A percentile compares a stretch with the other conserved stretches of the same genome.
Conservation (phyloP, 2,113 vertebrate species). For the Clarias gariepinus region DNA sequence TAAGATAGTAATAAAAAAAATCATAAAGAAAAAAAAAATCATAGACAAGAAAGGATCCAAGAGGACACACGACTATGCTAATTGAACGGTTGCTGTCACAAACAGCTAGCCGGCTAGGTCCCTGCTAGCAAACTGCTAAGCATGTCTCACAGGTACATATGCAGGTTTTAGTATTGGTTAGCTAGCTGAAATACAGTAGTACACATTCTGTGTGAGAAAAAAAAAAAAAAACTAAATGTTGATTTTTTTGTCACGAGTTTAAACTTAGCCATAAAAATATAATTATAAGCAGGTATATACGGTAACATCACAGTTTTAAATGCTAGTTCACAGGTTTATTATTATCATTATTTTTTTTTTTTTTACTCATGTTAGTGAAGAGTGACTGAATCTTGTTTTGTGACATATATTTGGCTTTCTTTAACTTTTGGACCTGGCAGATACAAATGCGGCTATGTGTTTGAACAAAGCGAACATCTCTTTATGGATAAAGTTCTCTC, state of each 20-base stretch:
- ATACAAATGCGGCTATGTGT: neutral
- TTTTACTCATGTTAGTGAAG: neutral
- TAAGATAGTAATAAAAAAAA: too few species aligned
- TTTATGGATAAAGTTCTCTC: conserved; percentile 28
- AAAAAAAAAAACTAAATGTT: too few species aligned
- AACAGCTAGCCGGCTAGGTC: too few species aligned
- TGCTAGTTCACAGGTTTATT: neutral
- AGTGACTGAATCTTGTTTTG: neutral
- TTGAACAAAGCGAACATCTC: conserved; percentile 8
- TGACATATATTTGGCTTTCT: neutral
- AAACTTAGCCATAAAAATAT: neutral
- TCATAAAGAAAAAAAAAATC: too few species aligned
- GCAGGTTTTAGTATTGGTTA: neutral
- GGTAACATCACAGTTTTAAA: too few species aligned
- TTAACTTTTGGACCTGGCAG: neutral
- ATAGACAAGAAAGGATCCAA: too few species aligned
- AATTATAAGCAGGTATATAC: neutral
- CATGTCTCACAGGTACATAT: too few species aligned
- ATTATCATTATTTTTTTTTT: neutral
- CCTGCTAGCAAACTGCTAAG: too few species aligned
- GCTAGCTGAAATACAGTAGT: neutral
- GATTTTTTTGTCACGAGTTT: neutral
- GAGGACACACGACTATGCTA: too few species aligned
- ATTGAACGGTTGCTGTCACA: too few species aligned
- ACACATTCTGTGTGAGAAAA: neutral